These are phyloP conservation scores for Erebia palarica DNA, from an alignment of 2,888 invertebrate genomes.

Conservation along the genomic window DNA sequence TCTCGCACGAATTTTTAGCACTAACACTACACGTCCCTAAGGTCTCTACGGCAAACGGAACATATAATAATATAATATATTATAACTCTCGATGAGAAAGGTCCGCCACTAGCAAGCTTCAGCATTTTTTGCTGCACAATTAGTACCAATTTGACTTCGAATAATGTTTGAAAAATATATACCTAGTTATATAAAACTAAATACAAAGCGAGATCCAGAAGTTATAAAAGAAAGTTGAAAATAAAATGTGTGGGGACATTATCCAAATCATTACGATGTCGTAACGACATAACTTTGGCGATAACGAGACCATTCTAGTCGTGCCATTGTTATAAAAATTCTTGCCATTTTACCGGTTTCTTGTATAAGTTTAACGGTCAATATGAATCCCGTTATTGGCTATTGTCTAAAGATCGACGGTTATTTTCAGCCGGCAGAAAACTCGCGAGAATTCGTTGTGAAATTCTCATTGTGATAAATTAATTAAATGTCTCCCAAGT, in stretches of 20 bases:
- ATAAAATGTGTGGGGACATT: conserved; percentile 7
- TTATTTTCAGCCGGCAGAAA: conserved; percentile 15
- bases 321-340: conserved; percentile 18
- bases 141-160: background rate
- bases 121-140: too few relatives aligned
- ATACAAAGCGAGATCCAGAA: background rate
- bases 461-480: conserved; percentile 24
- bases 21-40: too few relatives aligned
- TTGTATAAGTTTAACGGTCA: conserved; percentile 13
- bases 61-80: too few relatives aligned
- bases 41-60: too few relatives aligned
- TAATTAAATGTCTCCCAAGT: conserved; percentile 22
- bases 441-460: background rate
- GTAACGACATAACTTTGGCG: conserved; percentile 20
- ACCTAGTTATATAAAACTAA: too few relatives aligned
- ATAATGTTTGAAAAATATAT: too few relatives aligned
- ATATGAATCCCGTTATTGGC: conserved; percentile 10
- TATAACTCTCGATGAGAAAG: too few relatives aligned
- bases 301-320: conserved; percentile 18
- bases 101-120: too few relatives aligned
- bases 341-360: conserved; percentile 15
- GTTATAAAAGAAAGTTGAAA: background rate
- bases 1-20: too few relatives aligned
- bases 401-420: conserved; percentile 11
- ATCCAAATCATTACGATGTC: background rate